Evolutionary conservation across 2,888 invertebrate genomes (phyloP), one percentile per base, ranked within the genome.

Genomic region (Pollenia amentaria): DNA sequence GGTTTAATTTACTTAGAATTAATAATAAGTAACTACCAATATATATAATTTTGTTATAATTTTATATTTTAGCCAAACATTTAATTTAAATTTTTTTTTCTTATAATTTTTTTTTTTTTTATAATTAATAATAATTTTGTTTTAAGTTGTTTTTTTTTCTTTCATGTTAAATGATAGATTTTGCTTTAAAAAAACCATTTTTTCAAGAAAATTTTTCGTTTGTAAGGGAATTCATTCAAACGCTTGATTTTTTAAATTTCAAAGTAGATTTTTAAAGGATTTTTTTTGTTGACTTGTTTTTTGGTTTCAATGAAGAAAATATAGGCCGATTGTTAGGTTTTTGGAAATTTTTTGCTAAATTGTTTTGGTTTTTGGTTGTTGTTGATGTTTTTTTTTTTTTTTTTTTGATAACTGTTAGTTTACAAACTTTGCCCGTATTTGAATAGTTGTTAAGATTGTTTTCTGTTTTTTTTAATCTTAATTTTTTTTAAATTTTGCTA

Each of bases 401-500:
- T 67, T 29, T 7, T 64, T 55, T 29, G 7, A 29, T 40, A 67
- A 42, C 67, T 82, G 21, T 48, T 82, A 73, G 48, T 82, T 83
- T 72, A 67, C 78, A 78, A 82, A 67, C 51, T 70, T 80, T 83
- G 81, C 82, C 75, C 77, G 85, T 76, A 75, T 80, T 79, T 72
- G 72, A 85, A 79, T 75, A 82, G 75, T 76, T 79, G 16, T 72
- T 77, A 64, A 46, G 78, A 67, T 77, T 12, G 40, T 80, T 88
- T 87, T 76, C 87, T 86, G n/a, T n/a, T n/a, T 76, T 87, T 76
- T 65, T 67, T 44, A 60, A 51, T 21, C 21, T 81, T 67, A 44
- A 38, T 53, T 3, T 18, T 44, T 70, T 84, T 90, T 89, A 88
- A 92, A 91, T 92, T 91, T 92, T 91, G 92, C 92, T 91, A 92